These are phyloP conservation scores for Bryconaethiops microstoma DNA, from an alignment of 2,797 vertebrate species.

Conservation along the genomic window DNA sequence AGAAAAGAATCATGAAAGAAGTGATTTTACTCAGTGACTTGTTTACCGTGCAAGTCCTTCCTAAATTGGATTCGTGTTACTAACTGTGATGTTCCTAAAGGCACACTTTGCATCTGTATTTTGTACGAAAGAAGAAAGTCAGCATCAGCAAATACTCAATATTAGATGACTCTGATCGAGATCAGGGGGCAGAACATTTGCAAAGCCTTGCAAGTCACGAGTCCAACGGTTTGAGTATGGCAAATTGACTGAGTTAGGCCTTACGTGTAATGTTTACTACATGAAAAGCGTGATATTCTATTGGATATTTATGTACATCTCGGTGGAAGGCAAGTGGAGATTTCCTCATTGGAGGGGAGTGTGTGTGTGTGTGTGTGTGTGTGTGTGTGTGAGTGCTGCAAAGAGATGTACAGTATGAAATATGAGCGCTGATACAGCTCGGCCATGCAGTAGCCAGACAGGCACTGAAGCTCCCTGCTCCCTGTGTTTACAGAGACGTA, in stretches of 20 bases:
- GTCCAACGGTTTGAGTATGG: not conserved
- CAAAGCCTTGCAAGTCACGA: not conserved
- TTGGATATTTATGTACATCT: slow-evolving; percentile 16
- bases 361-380: slow-evolving; percentile 19
- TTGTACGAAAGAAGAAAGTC: not conserved
- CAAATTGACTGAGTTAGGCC: not conserved
- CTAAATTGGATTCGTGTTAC: too few relatives aligned
- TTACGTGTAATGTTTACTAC: not conserved
- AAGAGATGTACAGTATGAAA: slow-evolving; percentile 67
- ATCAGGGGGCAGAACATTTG: not conserved
- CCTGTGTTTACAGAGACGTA: slow-evolving; percentile 60
- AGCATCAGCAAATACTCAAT: not conserved
- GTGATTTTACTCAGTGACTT: too few relatives aligned
- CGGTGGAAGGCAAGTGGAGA: not conserved
- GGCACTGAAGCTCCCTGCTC: not conserved
- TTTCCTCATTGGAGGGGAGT: slow-evolving; percentile 1
- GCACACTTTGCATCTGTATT: too few relatives aligned
- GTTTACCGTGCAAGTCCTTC: too few relatives aligned
- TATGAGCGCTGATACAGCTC: not conserved
- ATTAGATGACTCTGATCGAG: not conserved
- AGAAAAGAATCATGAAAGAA: too few relatives aligned
- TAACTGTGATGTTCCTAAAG: too few relatives aligned
- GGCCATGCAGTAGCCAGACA: not conserved
- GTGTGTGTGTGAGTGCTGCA: slow-evolving; percentile 63
- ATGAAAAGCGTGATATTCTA: slow-evolving; percentile 21